phyloP scores from a whole-genome alignment of 2,113 vertebrate genomes.

The Ptyas mucosa region DNA sequence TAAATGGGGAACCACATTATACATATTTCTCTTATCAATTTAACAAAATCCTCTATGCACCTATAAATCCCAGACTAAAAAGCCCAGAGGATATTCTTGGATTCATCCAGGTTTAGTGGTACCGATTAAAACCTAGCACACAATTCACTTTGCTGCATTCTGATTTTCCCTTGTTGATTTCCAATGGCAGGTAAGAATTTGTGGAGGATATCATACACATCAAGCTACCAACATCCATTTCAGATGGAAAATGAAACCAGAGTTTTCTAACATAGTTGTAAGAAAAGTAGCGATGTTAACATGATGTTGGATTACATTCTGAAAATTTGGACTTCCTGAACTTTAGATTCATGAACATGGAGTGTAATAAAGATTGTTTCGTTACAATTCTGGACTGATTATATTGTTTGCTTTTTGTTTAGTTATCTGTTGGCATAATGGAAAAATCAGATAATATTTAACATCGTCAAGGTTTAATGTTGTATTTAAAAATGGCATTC shows the following conservation, averaged over 20 bases:
- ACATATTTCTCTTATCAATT: not conserved
- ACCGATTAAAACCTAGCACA: not conserved
- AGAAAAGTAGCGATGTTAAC: not conserved
- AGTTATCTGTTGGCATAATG: not conserved
- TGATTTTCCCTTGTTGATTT: not conserved
- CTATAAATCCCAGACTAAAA: not conserved
- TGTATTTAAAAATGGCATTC: not conserved
- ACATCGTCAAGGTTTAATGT: not conserved
- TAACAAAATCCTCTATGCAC: not conserved
- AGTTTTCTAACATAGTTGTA: not conserved
- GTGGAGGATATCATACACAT: not conserved
- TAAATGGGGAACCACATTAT: not conserved
- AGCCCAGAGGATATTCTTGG: not conserved
- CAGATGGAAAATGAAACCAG: not conserved
- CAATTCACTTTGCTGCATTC: not conserved
- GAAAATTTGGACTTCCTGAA: not conserved
- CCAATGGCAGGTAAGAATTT: not conserved
- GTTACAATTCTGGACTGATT: not conserved
- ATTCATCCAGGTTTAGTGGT: not conserved
- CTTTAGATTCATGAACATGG: not conserved
- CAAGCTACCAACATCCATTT: not conserved
- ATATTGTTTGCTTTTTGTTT: not conserved
- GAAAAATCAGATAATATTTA: not conserved
- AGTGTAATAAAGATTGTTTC: not conserved
- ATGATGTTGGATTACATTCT: not conserved